Base-by-base conservation (phyloP, 2,888 invertebrate genomes). In the Drosophila sordidula region DNA sequence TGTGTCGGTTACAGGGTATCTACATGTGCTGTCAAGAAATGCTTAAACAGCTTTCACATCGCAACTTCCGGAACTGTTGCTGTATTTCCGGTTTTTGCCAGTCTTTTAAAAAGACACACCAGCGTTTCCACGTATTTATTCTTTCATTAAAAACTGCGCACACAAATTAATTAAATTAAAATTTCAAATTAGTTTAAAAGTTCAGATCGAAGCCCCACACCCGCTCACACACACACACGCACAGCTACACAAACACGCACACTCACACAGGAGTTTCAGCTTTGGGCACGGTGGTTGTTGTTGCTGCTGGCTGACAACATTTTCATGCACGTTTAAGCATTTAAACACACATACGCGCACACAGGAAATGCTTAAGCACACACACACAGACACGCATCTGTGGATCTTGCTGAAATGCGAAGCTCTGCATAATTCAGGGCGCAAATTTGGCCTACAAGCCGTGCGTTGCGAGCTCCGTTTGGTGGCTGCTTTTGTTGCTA, bases 141-240 rank as follows among this genome's bases (percentile, higher is more conserved):
- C 36, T 22, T 59, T 67, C 46, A 62, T 63, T 68, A 49, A 68
- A 55, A 62, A 77, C 51, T 54, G 57, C 54, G 65, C 66, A 66
- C 47, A 72, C 77, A 81, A 81, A 84, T 87, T 87, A 85, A 87
- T 81, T 79, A 70, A 84, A 84, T 84, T 87, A 81, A 77, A 77
- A 79, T 81, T 84, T 79, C 77, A 85, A 85, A 84, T 87, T 81
- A 85, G 85, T 75, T 81, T 70, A 69, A 81, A 87, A 77, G 82
- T 83, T 83, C 71, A 50, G 46, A 57, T 64, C 49, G 32, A 57
- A 64, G 45, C 32, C 32, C n/a, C 44, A 29, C 44, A 58, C 34
- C 29, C 47, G 47, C 34, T 26, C 57, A 29, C 34, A 32, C 57
- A 29, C 2, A 39, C 39, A 26, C 18, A 34, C 38, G 12, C 25